Evolutionary conservation across 1,140 invertebrate genomes (phyloP), one percentile per base, ranked within the genome.

Genomic region (Drosophila pruinosa): DNA sequence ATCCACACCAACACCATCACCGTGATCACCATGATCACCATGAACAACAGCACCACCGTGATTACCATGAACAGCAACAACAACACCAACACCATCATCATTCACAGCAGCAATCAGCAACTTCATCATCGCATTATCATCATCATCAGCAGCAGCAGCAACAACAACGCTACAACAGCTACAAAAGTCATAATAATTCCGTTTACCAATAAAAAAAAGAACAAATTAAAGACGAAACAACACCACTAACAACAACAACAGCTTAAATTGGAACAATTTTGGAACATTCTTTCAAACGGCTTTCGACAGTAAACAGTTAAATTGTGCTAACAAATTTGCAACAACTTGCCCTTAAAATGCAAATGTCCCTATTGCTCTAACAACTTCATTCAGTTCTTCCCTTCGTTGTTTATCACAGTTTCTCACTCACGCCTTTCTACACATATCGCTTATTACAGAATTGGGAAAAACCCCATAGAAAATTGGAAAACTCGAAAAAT

Each of bases 111-210:
- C 38, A 56, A 8, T 34, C 63, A 76, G 26, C 58, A 71, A 24
- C 78, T 45, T 24, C 39, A 75, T 34, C 50, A 78, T 22, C 71
- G 45, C 26, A 68, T 12, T 68, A 77, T 15, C 59, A 80, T 69
- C 75, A 39, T 12, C 68, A 77, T 17, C 75, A 78, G 43, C 72
- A 76, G 61, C 78, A 82, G 41, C 78, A 82, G 53, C 81, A 73
- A 36, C 74, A 78, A 53, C 72, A 78, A 17, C 82, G 82, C 78
- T 86, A 85, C 76, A 85, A 59, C 63, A 88, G 78, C 86, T 89
- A 85, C 68, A 90, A 90, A 78, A 68, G 65, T 76, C 81, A 90
- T 90, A 82, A 90, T 90, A 90, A 90, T 90, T 90, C 89, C 89
- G 89, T 90, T 90, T 90, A 90, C 89, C 89, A 90, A 75, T 90